Conservation (phyloP, 1,140 invertebrate genomes). For the Platorchestia sp. region DNA sequence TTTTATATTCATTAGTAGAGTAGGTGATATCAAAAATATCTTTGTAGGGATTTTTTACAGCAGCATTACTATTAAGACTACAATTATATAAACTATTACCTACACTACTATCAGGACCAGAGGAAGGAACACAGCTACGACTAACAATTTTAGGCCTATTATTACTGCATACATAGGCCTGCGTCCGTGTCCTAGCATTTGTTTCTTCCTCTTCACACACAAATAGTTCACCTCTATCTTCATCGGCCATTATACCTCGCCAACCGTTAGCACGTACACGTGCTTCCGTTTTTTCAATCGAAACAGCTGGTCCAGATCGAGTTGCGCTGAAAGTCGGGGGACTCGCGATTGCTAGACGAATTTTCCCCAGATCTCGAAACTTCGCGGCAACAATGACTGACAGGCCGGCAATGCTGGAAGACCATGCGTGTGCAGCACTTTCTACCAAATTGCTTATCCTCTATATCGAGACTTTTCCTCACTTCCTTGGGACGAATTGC, state of each 20-base stretch:
- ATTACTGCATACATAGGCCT: not conserved
- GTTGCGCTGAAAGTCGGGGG: not conserved
- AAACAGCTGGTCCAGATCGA: not conserved
- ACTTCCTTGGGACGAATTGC: not conserved
- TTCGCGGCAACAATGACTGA: not conserved
- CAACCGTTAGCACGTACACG: not conserved
- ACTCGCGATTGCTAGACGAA: not conserved
- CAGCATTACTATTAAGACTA: not conserved
- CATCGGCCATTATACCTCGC: not conserved
- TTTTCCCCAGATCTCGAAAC: not conserved
- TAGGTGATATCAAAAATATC: constrained; percentile 15
- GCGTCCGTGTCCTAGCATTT: not conserved
- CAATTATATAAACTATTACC: not conserved
- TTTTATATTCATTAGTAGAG: not conserved
- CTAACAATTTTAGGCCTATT: constrained; percentile 20
- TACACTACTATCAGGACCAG: not conserved
- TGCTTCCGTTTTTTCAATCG: not conserved
- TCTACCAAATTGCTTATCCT: not conserved
- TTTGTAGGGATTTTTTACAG: constrained; percentile 34
- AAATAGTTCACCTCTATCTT: not conserved
- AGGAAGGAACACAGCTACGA: not conserved
- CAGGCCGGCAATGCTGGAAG: not conserved
- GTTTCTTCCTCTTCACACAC: constrained; percentile 23
- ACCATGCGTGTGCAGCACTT: not conserved
- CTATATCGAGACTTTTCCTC: not conserved